These are phyloP conservation scores for Spatulosminthurus flaviceps DNA, from an alignment of 2,888 invertebrate genomes.

Conservation along the genomic window DNA sequence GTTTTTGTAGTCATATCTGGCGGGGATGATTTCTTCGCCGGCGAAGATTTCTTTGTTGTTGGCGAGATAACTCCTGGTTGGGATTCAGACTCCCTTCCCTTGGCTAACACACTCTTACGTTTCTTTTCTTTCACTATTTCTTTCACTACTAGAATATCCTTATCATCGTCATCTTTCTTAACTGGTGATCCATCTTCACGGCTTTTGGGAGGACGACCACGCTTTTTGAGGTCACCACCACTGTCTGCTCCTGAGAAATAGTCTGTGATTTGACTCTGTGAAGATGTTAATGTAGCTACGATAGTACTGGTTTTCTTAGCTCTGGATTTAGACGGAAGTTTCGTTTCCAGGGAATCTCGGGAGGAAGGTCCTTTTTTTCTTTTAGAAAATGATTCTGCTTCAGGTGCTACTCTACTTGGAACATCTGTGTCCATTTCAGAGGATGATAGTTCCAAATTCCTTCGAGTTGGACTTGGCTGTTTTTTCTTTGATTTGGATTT, in stretches of 20 bases:
- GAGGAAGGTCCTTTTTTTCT: constrained; percentile 3
- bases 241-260: constrained; percentile 33
- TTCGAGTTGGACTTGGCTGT: constrained; percentile 18
- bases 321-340: not conserved
- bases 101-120: not conserved
- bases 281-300: not conserved
- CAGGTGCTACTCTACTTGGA: not conserved
- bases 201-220: constrained; percentile 50
- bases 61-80: not conserved
- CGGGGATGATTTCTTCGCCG: constrained; percentile 26
- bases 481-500: constrained; percentile 20
- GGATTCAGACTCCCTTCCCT: not conserved
- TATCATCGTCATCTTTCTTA: constrained; percentile 31
- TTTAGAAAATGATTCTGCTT: not conserved
- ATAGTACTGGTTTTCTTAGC: not conserved
- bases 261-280: constrained; percentile 38
- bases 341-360: not conserved
- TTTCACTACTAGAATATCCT: constrained; percentile 37
- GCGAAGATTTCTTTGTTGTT: constrained; percentile 29
- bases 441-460: not conserved
- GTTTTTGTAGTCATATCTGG: not conserved
- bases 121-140: constrained; percentile 32
- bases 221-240: constrained; percentile 40
- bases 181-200: constrained; percentile 33
- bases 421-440: constrained; percentile 40